phyloP scores from a whole-genome alignment of 1,140 invertebrate species.

The Mizuhopecten yessoensis region DNA sequence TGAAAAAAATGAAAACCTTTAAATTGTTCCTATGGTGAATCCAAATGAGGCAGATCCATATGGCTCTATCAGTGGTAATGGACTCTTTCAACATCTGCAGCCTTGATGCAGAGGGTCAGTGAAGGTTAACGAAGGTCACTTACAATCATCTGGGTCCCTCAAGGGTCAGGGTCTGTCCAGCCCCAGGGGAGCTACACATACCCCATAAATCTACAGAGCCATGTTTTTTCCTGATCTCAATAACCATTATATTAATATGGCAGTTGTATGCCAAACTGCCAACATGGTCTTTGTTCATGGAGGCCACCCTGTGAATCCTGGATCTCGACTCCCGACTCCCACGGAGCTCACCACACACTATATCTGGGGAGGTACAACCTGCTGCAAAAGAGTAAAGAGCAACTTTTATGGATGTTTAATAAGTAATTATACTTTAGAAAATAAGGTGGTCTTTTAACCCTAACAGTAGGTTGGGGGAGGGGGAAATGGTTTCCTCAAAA shows the following conservation, averaged over 20 bases:
- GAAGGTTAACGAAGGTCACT: neutral
- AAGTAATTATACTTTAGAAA: neutral
- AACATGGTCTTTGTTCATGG: neutral
- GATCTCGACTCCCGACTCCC: neutral
- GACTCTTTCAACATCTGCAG: neutral
- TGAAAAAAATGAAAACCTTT: neutral
- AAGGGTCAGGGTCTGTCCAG: neutral
- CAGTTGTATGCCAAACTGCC: neutral
- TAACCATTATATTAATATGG: neutral
- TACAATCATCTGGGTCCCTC: neutral
- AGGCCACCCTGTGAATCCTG: neutral
- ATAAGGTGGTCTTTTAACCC: slow-evolving; percentile 25
- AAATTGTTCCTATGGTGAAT: neutral
- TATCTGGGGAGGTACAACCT: neutral
- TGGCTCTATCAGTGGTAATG: neutral
- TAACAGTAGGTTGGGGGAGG: neutral
- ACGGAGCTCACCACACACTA: too few species aligned
- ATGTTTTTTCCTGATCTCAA: neutral
- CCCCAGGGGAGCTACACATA: neutral
- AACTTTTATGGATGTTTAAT: neutral
- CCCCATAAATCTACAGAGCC: neutral
- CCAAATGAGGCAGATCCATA: neutral
- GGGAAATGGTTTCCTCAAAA: neutral
- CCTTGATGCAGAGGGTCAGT: neutral
- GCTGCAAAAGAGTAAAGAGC: neutral